phyloP scores from a whole-genome alignment of 2,113 vertebrate genomes.

The Eupsittula cactorum region DNA sequence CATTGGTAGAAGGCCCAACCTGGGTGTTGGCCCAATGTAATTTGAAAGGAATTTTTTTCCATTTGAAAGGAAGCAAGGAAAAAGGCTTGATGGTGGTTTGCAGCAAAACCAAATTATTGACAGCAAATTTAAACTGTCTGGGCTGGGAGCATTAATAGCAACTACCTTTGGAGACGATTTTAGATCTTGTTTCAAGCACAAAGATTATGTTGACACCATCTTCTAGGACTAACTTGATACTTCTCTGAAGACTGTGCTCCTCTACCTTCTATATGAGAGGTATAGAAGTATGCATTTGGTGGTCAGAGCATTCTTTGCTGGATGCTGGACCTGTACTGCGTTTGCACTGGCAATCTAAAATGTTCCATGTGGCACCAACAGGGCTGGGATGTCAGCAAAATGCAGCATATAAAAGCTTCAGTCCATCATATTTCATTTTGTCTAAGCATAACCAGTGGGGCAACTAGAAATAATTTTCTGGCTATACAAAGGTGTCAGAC shows the following conservation, averaged over 20 bases:
- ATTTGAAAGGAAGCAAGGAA: neutral
- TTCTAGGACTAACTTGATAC: neutral
- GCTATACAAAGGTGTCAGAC: neutral
- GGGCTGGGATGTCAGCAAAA: neutral
- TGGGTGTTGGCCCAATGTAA: neutral
- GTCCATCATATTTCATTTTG: neutral
- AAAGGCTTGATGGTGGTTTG: neutral
- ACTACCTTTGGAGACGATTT: neutral
- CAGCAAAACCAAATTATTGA: neutral
- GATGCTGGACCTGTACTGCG: neutral
- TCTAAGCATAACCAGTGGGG: neutral
- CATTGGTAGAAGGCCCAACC: neutral
- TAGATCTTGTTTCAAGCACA: neutral
- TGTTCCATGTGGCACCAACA: neutral
- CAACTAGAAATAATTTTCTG: neutral
- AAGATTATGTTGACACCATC: neutral
- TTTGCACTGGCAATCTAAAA: neutral
- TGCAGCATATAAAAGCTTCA: neutral
- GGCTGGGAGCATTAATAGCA: neutral
- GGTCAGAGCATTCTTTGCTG: neutral
- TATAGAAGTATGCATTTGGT: neutral
- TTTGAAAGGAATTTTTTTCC: neutral
- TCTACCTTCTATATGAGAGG: neutral
- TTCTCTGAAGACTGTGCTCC: neutral
- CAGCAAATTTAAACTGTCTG: neutral